These are phyloP conservation scores for Prionailurus viverrinus DNA, from an alignment of 2,113 vertebrate genomes.

Conservation along the genomic window DNA sequence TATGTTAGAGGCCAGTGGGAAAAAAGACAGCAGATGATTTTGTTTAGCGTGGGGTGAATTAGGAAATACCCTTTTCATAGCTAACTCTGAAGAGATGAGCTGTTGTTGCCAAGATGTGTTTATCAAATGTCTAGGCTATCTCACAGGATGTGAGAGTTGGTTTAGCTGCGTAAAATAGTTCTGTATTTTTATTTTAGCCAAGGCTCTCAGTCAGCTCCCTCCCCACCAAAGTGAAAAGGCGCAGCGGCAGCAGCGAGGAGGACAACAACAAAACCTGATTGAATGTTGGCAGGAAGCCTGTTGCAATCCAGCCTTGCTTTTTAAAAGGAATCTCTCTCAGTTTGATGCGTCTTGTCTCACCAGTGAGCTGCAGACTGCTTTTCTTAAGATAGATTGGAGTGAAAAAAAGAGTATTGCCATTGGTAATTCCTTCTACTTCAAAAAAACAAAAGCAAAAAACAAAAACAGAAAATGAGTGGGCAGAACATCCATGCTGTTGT, in stretches of 20 bases:
- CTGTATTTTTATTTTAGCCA: slow-evolving; percentile 81
- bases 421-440: slow-evolving; percentile 8
- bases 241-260: background rate
- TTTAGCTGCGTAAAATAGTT: slow-evolving; percentile 78
- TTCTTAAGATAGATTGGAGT: slow-evolving; percentile 20
- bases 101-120: slow-evolving; percentile 78
- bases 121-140: slow-evolving; percentile 83
- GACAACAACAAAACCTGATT: background rate
- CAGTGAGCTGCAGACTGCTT: background rate
- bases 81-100: slow-evolving; percentile 70
- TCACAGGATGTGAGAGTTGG: slow-evolving; percentile 82
- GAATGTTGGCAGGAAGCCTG: background rate
- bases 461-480: background rate
- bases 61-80: slow-evolving; percentile 80
- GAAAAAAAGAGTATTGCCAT: background rate
- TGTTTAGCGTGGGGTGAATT: slow-evolving; percentile 77
- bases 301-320: background rate
- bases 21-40: slow-evolving; percentile 72
- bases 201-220: slow-evolving; percentile 67
- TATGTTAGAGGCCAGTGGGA: slow-evolving; percentile 74
- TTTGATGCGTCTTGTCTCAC: slow-evolving; percentile 32
- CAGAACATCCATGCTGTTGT: background rate
- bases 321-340: background rate
- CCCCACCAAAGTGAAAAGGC: background rate
- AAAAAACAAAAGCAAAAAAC: background rate